phyloP scores from a whole-genome alignment of 2,888 invertebrate genomes.

The Polylopha cassiicola region DNA sequence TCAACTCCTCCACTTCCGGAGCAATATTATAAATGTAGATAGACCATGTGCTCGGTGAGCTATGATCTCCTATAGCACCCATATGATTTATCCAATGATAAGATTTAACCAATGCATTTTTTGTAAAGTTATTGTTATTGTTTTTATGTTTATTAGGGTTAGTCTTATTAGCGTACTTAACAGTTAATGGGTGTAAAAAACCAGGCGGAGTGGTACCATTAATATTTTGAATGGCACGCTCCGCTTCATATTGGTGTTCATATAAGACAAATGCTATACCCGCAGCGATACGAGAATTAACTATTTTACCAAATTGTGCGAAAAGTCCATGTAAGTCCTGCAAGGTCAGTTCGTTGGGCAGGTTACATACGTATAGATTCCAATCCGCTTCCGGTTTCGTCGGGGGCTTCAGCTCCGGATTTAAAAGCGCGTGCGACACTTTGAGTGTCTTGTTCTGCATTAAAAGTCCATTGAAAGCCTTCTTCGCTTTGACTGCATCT shows the following conservation, averaged over 20 bases:
- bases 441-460: slow-evolving; percentile 77
- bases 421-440: slow-evolving; percentile 72
- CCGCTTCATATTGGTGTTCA: slow-evolving; percentile 72
- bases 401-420: slow-evolving; percentile 72
- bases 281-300: slow-evolving; percentile 75
- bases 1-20: slow-evolving; percentile 72
- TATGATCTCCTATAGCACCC: slow-evolving; percentile 69
- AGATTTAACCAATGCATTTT: slow-evolving; percentile 65
- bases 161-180: slow-evolving; percentile 78
- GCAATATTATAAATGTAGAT: slow-evolving; percentile 76
- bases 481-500: slow-evolving; percentile 72
- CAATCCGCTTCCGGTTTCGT: slow-evolving; percentile 75
- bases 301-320: slow-evolving; percentile 76
- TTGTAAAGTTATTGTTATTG: slow-evolving; percentile 70
- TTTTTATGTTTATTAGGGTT: slow-evolving; percentile 73
- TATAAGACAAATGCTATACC: slow-evolving; percentile 75
- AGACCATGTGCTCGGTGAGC: slow-evolving; percentile 73
- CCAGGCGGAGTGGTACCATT: slow-evolving; percentile 71
- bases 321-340: slow-evolving; percentile 75
- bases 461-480: slow-evolving; percentile 72
- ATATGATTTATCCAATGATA: slow-evolving; percentile 74
- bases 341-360: slow-evolving; percentile 76
- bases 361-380: slow-evolving; percentile 77
- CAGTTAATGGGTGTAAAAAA: slow-evolving; percentile 74
- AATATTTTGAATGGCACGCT: slow-evolving; percentile 70